Base-by-base conservation (phyloP, 2,797 vertebrate species). In the Microcaecilia unicolor region DNA sequence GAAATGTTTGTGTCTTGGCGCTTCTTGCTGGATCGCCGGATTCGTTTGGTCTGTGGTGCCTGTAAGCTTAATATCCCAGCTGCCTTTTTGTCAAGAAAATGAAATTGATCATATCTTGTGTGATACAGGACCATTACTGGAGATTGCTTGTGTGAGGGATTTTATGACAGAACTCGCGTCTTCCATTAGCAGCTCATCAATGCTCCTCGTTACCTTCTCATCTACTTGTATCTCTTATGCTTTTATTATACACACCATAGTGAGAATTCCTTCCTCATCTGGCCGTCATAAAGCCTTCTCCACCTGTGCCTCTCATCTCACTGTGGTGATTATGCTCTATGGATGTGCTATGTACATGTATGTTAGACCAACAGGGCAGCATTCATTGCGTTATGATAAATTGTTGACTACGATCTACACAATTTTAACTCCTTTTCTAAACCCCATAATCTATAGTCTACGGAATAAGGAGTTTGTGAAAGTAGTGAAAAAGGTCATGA, bases 391-490 rank as follows among this genome's bases (percentile, higher is more conserved):
- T 18, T 25, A 42, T 41, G 27, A 33, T 10, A 56, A 55, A 13
- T 28, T 41, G 12, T 29, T 56, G n/a, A 55, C 46, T 10, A 10
- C 65, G 11, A 43, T 59, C 36, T 61, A 65, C 12, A 58, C 55
- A 9, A 10, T 57, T n/a, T 15, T 60, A n/a, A 56, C 47, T 15
- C 56, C 56, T 27, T 28, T 69, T 17, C 15, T 66, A 14, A 69
- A 69, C 25, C 59, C 62, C 32, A 4, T 69, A 5, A 66, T 66
- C 26, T 63, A 69, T 10, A 56, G 65, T 38, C 32, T 70, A 4
- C 62, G 54, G 18, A 65, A 60, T 31, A 63, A 46, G 30, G 58
- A 63, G 14, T 56, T 69, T 56, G 63, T 63, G 25, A 10, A 28
- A 10, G 54, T 53, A n/a, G 35, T 66, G 32, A 33, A 35, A 13